Conservation (phyloP, 2,888 invertebrate species). For the Clostera curtula region DNA sequence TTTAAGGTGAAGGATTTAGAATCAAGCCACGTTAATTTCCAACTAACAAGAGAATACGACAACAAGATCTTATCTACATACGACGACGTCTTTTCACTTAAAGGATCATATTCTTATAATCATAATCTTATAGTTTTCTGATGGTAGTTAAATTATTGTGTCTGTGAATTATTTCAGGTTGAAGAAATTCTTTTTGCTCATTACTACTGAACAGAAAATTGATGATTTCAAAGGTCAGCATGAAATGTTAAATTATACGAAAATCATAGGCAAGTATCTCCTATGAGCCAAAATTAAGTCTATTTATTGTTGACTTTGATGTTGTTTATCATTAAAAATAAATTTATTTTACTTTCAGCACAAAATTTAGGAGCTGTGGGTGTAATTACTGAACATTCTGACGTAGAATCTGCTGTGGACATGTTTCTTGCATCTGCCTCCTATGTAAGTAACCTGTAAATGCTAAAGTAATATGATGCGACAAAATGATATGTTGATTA, state of each 20-base stretch:
- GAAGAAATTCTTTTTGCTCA: neutral
- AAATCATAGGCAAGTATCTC: neutral
- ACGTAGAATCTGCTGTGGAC: slow-evolving; percentile 39
- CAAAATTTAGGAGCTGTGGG: slow-evolving; percentile 11
- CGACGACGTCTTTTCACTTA: too few relatives aligned
- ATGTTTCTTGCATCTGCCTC: slow-evolving; percentile 22
- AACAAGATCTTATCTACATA: too few relatives aligned
- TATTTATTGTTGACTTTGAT: neutral
- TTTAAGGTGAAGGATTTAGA: too few relatives aligned
- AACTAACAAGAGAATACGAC: too few relatives aligned
- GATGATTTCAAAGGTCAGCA: neutral
- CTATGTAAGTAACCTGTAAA: slow-evolving; percentile 15
- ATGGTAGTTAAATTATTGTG: too few relatives aligned
- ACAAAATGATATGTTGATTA: slow-evolving; percentile 1
- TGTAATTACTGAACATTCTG: slow-evolving; percentile 27
- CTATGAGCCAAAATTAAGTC: neutral
- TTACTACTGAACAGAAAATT: neutral
- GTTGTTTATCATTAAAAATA: neutral
- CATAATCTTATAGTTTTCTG: too few relatives aligned
- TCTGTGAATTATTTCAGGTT: neutral
- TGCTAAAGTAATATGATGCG: neutral
- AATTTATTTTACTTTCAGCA: neutral
- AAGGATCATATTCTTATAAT: too few relatives aligned
- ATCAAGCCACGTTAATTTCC: too few relatives aligned
- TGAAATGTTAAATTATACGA: neutral